phyloP scores from a whole-genome alignment of 2,797 vertebrate genomes.

The Bradypus variegatus region DNA sequence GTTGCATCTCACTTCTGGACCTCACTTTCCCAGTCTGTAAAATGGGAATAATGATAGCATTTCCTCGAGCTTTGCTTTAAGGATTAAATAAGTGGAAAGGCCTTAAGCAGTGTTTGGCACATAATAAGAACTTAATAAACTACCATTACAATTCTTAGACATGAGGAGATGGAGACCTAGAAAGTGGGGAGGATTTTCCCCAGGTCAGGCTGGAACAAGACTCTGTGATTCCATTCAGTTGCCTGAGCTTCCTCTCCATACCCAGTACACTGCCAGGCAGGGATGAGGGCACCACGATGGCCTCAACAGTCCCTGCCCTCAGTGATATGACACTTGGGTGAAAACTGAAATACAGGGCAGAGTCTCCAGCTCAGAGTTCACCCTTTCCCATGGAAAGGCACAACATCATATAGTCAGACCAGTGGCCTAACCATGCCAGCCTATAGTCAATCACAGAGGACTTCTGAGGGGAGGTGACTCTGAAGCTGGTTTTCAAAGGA shows the following conservation, averaged over 20 bases:
- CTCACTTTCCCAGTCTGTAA: background rate
- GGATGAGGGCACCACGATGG: background rate
- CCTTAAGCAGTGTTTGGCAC: background rate
- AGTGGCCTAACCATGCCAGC: background rate
- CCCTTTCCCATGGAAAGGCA: background rate
- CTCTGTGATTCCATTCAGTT: background rate
- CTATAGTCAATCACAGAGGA: background rate
- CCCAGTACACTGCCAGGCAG: accelerated
- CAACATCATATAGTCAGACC: background rate
- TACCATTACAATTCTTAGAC: background rate
- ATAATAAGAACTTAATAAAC: background rate
- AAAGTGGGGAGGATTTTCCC: background rate
- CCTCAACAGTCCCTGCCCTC: background rate
- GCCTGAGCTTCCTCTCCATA: background rate
- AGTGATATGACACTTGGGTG: accelerated
- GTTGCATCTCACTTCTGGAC: background rate
- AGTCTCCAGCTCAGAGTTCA: background rate
- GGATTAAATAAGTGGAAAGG: background rate
- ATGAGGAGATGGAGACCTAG: background rate
- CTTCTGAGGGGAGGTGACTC: background rate
- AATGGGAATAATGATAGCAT: background rate
- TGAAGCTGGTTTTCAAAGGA: background rate
- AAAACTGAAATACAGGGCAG: background rate
- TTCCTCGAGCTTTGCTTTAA: background rate
- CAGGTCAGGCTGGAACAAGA: background rate